These are phyloP conservation scores for Aurelia sp. DNA, from an alignment of 30 jellyfish, hydroid and myxozoan genomes.

Conservation along the genomic window DNA sequence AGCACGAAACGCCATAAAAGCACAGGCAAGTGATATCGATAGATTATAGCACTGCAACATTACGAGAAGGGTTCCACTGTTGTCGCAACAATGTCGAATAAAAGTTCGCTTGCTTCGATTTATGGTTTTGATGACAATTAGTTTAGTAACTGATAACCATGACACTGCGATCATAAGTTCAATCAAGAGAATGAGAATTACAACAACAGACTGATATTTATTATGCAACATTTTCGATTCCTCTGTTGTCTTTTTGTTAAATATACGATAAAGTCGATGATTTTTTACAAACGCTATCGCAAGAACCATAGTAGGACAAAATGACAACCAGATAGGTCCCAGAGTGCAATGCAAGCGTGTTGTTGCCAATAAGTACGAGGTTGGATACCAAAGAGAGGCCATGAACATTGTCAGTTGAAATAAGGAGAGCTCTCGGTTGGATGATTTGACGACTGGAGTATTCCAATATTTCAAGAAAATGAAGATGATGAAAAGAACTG, in stretches of 20 bases:
- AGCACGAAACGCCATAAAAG: constrained; percentile 87
- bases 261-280: constrained; percentile 76
- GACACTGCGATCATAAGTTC: constrained; percentile 40
- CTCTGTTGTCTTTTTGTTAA: constrained; percentile 56
- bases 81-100: constrained; percentile 62
- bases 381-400: constrained; percentile 66
- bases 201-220: constrained; percentile 70
- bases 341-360: constrained; percentile 50
- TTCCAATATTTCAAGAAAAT: constrained; percentile 71
- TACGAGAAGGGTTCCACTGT: constrained; percentile 34
- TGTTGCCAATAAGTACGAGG: constrained; percentile 39
- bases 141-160: constrained; percentile 50
- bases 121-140: constrained; percentile 16
- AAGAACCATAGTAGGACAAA: constrained; percentile 53
- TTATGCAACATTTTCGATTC: constrained; percentile 75
- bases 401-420: constrained; percentile 63
- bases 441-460: constrained; percentile 91
- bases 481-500: constrained; percentile 31
- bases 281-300: constrained; percentile 77
- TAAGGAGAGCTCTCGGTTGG: constrained; percentile 83
- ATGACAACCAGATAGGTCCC: constrained; percentile 65
- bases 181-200: constrained; percentile 43
- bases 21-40: constrained; percentile 55
- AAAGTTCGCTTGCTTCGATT: constrained; percentile 19
- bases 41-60: constrained; percentile 40